These are phyloP conservation scores for Fragum sueziense DNA, from an alignment of 2,888 invertebrate genomes.

Conservation along the genomic window DNA sequence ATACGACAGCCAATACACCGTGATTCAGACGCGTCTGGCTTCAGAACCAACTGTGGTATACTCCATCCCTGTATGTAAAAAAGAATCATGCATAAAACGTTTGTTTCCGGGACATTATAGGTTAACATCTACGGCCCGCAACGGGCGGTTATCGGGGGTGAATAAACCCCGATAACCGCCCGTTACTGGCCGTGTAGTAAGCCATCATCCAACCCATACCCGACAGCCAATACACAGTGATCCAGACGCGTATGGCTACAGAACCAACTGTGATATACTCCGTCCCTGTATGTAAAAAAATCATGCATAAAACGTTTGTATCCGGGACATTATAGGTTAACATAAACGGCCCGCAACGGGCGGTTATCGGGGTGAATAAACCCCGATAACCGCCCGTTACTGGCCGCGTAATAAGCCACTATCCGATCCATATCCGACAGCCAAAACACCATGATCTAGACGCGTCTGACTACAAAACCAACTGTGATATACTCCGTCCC, in stretches of 20 bases:
- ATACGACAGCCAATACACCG: slow-evolving; percentile 92
- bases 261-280: slow-evolving; percentile 90
- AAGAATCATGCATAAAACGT: too few relatives aligned
- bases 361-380: too few relatives aligned
- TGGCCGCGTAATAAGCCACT: too few relatives aligned
- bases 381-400: too few relatives aligned
- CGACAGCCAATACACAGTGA: slow-evolving; percentile 93
- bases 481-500: slow-evolving; percentile 88
- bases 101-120: too few relatives aligned
- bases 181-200: too few relatives aligned
- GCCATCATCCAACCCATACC: slow-evolving; percentile 87
- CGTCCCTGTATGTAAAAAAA: slow-evolving; percentile 31
- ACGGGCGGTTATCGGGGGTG: too few relatives aligned
- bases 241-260: slow-evolving; percentile 91
- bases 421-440: slow-evolving; percentile 90
- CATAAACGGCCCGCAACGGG: too few relatives aligned
- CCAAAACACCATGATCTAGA: slow-evolving; percentile 93
- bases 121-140: too few relatives aligned
- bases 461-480: slow-evolving; percentile 89
- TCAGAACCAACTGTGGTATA: slow-evolving; percentile 92
- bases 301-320: too few relatives aligned
- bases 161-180: too few relatives aligned
- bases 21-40: slow-evolving; percentile 91
- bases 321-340: too few relatives aligned
- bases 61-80: slow-evolving; percentile 69